Evolutionary conservation across 2,888 invertebrate species (phyloP).

Genomic region (Trachelus iudaicus): DNA sequence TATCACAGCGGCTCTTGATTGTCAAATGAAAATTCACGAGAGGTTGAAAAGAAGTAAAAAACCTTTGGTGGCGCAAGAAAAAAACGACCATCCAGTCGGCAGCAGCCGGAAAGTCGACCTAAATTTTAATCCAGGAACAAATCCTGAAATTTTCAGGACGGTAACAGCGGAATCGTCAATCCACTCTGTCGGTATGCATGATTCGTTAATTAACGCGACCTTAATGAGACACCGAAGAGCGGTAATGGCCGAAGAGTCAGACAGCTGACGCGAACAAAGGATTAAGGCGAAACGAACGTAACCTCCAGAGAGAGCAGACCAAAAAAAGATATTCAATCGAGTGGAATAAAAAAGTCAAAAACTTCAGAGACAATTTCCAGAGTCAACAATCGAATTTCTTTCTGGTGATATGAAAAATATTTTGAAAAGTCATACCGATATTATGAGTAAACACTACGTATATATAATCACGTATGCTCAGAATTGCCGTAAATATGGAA

Average conservation of each 20-base stretch:
- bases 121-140: neutral
- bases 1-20: neutral
- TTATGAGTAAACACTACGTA: neutral
- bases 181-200: neutral
- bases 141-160: neutral
- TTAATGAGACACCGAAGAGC: neutral
- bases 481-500: neutral
- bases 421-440: neutral
- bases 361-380: too few relatives aligned
- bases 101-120: neutral
- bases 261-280: neutral
- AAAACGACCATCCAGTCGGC: neutral
- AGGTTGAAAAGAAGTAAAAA: neutral
- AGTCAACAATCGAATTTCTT: neutral
- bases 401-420: neutral
- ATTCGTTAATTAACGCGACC: neutral
- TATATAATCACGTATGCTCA: neutral
- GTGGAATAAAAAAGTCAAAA: neutral
- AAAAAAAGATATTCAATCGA: neutral
- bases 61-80: neutral
- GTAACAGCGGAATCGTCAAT: neutral
- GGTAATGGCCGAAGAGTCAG: neutral
- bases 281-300: neutral
- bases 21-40: neutral
- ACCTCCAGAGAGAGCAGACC: neutral